Percentiles rank a stretch among this genome's conserved stretches.
These are phyloP conservation scores for Pristis pectinata DNA, from an alignment of 2,797 vertebrate species.

Conservation along the genomic window DNA sequence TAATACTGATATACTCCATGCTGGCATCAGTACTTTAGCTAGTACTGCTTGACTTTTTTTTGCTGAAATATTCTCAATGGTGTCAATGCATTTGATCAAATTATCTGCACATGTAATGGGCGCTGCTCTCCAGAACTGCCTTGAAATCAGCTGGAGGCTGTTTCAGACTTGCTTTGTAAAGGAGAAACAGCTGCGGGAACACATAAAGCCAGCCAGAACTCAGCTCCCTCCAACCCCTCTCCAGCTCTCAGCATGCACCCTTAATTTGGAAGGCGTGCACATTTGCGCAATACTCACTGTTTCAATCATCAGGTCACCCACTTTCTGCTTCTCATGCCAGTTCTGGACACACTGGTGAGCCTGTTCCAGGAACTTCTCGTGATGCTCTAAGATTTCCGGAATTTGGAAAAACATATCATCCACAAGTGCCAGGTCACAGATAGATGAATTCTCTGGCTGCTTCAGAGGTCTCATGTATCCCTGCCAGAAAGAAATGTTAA, in stretches of 20 bases:
- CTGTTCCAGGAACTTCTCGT: conserved; percentile 90
- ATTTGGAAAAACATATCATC: conserved; percentile 98
- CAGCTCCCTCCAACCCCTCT: background rate
- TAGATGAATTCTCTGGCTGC: conserved; percentile 76
- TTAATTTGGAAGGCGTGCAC: background rate
- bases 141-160: background rate
- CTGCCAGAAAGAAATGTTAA: conserved; percentile 50
- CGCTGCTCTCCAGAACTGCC: background rate
- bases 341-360: conserved; percentile 76
- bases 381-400: conserved; percentile 92
- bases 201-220: background rate
- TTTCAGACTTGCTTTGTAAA: background rate
- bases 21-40: background rate
- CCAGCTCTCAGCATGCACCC: too few relatives aligned
- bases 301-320: conserved; percentile 83
- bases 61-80: background rate
- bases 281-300: conserved; percentile 66
- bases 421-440: conserved; percentile 86
- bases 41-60: too few relatives aligned
- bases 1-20: background rate
- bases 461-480: conserved; percentile 96
- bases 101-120: background rate
- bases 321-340: conserved; percentile 88
- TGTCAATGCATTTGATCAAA: background rate
- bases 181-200: background rate